Conservation (phyloP, 2,797 vertebrate genomes). For the Sebastiscus tertius region DNA sequence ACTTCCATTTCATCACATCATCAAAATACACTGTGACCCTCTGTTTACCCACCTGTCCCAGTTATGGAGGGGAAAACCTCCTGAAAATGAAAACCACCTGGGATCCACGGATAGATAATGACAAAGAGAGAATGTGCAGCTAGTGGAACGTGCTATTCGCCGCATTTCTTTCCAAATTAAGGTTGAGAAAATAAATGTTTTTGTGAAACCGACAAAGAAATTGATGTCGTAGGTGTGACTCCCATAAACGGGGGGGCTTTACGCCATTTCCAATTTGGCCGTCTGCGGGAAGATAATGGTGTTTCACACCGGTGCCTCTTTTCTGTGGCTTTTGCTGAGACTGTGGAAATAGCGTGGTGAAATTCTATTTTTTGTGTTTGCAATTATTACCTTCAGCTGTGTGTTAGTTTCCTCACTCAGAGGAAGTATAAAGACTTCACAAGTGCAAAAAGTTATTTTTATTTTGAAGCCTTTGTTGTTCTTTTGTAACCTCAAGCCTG, state of each 20-base stretch:
- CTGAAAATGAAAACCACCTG: background rate
- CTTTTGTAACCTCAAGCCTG: background rate
- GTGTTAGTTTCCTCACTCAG: background rate
- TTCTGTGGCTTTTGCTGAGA: conserved; percentile 18
- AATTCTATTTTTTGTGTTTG: conserved; percentile 10
- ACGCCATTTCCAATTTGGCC: conserved; percentile 40
- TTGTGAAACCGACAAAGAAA: conserved; percentile 41
- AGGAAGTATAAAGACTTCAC: background rate
- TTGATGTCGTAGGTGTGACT: conserved; percentile 19
- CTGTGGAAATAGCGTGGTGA: conserved; percentile 20
- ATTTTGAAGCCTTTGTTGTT: background rate
- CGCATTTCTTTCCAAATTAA: background rate
- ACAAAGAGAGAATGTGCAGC: background rate
- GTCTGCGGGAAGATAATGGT: conserved; percentile 42
- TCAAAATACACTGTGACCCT: conserved; percentile 20
- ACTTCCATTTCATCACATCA: conserved; percentile 39
- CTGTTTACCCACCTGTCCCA: background rate
- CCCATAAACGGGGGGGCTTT: conserved; percentile 22
- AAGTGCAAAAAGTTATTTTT: background rate
- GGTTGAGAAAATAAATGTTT: conserved; percentile 10
- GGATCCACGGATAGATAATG: background rate
- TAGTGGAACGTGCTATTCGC: background rate
- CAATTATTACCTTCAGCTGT: conserved; percentile 25
- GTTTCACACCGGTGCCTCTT: conserved; percentile 47
- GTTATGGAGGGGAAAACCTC: background rate